phyloP scores from a whole-genome alignment of 2,888 invertebrate species.

The Abscondita cerata region DNA sequence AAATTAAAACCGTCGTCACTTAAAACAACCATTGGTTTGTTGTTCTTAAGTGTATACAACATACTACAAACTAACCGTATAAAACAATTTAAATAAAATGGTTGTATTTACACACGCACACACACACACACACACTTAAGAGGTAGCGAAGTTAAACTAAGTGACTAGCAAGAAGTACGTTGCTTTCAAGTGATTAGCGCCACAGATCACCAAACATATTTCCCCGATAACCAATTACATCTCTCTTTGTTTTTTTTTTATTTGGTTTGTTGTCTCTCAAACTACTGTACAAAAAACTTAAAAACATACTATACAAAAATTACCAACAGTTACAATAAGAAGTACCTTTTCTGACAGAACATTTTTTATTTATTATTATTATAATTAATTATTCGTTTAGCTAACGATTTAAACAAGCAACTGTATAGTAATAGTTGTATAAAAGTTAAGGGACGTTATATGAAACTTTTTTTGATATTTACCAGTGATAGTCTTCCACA shows the following conservation, averaged over 20 bases:
- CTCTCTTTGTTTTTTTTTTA: conserved; percentile 8
- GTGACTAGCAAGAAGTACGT: conserved; percentile 41
- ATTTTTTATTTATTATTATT: neutral
- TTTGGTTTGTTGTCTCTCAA: neutral
- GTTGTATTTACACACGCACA: conserved; percentile 40
- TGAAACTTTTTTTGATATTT: conserved; percentile 50
- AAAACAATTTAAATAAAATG: conserved; percentile 24
- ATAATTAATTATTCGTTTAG: neutral
- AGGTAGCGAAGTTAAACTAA: conserved; percentile 47
- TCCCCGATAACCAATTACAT: conserved; percentile 37
- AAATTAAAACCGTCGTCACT: too few relatives aligned
- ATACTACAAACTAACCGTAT: conserved; percentile 7
- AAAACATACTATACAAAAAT: conserved; percentile 33
- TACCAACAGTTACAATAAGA: conserved; percentile 36
- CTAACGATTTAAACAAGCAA: conserved; percentile 25
- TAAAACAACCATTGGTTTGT: too few relatives aligned
- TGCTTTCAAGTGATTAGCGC: conserved; percentile 48
- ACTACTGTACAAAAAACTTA: conserved; percentile 11
- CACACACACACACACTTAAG: conserved; percentile 45
- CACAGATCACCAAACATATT: conserved; percentile 52
- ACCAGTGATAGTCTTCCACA: conserved; percentile 5
- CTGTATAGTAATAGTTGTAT: conserved; percentile 49
- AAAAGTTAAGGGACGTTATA: conserved; percentile 59
- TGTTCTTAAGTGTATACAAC: too few relatives aligned
- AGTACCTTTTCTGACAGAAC: conserved; percentile 1